These are phyloP conservation scores for Petrocephalus sullivani DNA, from an alignment of 2,797 vertebrate genomes.

Conservation along the genomic window DNA sequence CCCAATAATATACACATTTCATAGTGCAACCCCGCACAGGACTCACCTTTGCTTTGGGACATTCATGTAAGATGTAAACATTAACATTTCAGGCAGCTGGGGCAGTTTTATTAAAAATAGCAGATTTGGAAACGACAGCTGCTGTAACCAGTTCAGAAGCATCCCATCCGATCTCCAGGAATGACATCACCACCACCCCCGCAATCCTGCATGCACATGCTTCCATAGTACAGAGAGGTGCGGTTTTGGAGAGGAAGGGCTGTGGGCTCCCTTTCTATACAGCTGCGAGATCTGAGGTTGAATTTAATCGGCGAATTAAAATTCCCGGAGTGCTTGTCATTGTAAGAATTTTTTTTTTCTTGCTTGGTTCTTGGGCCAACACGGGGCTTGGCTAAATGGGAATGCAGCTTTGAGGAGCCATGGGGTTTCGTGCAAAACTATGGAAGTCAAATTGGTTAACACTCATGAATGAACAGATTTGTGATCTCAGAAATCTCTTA, in stretches of 20 bases:
- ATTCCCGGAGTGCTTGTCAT: not conserved
- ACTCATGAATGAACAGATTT: not conserved
- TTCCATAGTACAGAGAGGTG: not conserved
- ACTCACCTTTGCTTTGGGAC: not conserved
- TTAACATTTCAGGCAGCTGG: not conserved
- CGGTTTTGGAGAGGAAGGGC: not conserved
- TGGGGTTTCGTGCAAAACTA: not conserved
- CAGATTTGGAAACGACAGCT: not conserved
- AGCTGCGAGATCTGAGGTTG: not conserved
- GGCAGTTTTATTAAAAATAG: not conserved
- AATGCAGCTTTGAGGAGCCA: not conserved
- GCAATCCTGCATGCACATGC: not conserved
- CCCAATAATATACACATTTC: not conserved
- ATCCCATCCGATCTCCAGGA: not conserved
- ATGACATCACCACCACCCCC: not conserved
- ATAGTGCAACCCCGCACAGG: not conserved
- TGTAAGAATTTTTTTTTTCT: not conserved
- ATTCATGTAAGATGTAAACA: not conserved
- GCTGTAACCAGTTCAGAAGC: not conserved
- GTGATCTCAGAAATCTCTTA: not conserved
- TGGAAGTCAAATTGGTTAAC: not conserved
- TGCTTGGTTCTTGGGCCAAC: not conserved
- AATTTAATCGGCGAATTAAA: not conserved
- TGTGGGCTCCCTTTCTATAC: not conserved
- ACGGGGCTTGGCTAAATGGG: not conserved